Percentiles rank a stretch among this genome's conserved stretches.
Evolutionary conservation across 2,888 invertebrate genomes (phyloP).

Genomic region (Aphrophora alni): DNA sequence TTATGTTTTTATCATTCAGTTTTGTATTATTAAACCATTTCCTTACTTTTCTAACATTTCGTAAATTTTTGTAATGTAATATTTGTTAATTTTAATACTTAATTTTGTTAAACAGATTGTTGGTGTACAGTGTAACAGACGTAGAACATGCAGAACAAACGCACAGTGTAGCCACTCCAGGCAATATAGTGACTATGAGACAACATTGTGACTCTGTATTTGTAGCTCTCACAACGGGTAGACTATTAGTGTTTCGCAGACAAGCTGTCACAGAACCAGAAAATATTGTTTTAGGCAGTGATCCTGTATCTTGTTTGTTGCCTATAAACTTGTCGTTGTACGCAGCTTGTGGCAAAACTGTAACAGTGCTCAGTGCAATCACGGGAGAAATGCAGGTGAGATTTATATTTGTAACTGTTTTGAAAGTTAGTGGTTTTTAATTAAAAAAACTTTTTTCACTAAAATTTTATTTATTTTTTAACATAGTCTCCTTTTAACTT

Average conservation of each 20-base stretch:
- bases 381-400: conserved; percentile 74
- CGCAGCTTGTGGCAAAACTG: conserved; percentile 83
- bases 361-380: conserved; percentile 81
- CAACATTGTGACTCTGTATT: conserved; percentile 89
- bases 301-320: conserved; percentile 78
- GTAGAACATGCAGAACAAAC: conserved; percentile 77
- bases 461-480: too few relatives aligned
- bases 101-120: conserved; percentile 61
- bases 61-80: too few relatives aligned
- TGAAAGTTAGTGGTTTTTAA: too few relatives aligned
- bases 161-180: conserved; percentile 62
- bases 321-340: conserved; percentile 85
- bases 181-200: conserved; percentile 75
- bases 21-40: too few relatives aligned
- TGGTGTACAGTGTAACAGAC: conserved; percentile 84
- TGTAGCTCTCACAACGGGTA: conserved; percentile 83
- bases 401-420: too few relatives aligned
- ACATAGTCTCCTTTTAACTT: too few relatives aligned
- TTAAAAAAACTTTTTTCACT: too few relatives aligned
- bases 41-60: too few relatives aligned
- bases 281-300: conserved; percentile 70
- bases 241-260: conserved; percentile 75
- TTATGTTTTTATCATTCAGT: too few relatives aligned
- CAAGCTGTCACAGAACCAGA: conserved; percentile 68
- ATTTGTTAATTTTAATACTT: too few relatives aligned